Conservation (phyloP, 2,113 vertebrate species). For the Beaufortia kweichowensis region DNA sequence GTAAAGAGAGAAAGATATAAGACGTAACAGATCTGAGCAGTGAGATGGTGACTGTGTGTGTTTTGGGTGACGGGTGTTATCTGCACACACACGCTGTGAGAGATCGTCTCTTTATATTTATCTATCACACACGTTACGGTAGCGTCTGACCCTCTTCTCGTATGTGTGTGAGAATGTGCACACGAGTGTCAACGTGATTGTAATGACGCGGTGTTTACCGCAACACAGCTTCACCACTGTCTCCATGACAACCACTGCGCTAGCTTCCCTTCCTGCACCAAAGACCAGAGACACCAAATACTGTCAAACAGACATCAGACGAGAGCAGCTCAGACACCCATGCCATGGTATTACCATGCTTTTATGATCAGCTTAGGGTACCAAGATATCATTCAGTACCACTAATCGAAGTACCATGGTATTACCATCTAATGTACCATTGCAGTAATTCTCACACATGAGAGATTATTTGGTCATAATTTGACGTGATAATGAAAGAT, state of each 20-base stretch:
- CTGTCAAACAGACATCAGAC: neutral
- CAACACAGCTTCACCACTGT: slow-evolving; percentile 50
- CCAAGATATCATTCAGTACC: neutral
- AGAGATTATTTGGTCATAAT: too few relatives aligned
- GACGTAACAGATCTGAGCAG: neutral
- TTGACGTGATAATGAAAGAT: too few relatives aligned
- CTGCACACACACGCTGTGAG: slow-evolving; percentile 20
- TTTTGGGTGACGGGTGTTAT: neutral
- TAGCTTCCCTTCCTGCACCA: slow-evolving; percentile 42
- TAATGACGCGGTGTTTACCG: slow-evolving; percentile 46
- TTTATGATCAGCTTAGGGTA: neutral
- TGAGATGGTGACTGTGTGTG: neutral
- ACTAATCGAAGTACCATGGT: neutral
- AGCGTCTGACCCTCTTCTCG: neutral
- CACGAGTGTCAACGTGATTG: slow-evolving; percentile 25
- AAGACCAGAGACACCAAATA: slow-evolving; percentile 35
- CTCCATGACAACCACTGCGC: slow-evolving; percentile 49
- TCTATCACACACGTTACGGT: neutral
- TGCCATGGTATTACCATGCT: neutral
- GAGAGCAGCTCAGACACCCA: neutral
- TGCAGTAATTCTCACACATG: too few relatives aligned
- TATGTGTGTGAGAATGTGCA: slow-evolving; percentile 18
- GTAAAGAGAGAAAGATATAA: neutral
- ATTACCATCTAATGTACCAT: too few relatives aligned
- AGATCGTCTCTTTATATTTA: neutral